Percentiles rank a stretch among this genome's conserved stretches.
phyloP scores from a whole-genome alignment of 2,888 invertebrate species.

The Drosophila fulvimacula region DNA sequence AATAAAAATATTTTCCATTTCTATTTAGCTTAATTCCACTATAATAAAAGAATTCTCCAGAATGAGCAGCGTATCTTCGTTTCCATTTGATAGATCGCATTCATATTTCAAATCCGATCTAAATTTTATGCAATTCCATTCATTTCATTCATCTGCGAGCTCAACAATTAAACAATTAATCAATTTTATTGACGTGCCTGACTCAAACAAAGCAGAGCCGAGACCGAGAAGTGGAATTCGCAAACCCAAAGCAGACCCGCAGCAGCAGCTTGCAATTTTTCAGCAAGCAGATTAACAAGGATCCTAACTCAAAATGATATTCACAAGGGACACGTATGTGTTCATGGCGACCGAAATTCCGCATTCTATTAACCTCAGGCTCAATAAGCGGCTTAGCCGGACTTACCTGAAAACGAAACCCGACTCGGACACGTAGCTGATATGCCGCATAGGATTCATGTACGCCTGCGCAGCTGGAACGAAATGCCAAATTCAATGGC shows the following conservation, averaged over 20 bases:
- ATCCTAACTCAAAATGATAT: constrained; percentile 59
- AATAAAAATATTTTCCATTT: no score
- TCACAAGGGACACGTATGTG: constrained; percentile 71
- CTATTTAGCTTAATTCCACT: background rate
- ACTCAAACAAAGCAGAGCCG: constrained; percentile 47
- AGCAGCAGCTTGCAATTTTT: constrained; percentile 72
- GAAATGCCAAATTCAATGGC: constrained; percentile 65
- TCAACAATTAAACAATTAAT: constrained; percentile 77
- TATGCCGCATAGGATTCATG: background rate
- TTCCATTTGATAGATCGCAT: constrained; percentile 26
- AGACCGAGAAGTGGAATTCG: constrained; percentile 41
- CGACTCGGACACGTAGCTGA: constrained; percentile 46
- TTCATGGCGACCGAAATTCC: constrained; percentile 28
- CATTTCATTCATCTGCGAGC: constrained; percentile 25
- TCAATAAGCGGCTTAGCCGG: constrained; percentile 71
- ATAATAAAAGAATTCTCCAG: background rate
- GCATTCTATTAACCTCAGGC: constrained; percentile 69
- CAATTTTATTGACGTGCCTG: constrained; percentile 69
- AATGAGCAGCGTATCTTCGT: background rate
- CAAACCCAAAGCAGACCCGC: constrained; percentile 43
- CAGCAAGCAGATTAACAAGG: constrained; percentile 72
- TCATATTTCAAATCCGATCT: constrained; percentile 28
- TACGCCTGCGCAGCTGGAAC: constrained; percentile 75
- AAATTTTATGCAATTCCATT: constrained; percentile 56
- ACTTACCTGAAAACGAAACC: constrained; percentile 65